Base-by-base conservation (phyloP, 2,113 vertebrate genomes). In the Malurus alboscapulatus region DNA sequence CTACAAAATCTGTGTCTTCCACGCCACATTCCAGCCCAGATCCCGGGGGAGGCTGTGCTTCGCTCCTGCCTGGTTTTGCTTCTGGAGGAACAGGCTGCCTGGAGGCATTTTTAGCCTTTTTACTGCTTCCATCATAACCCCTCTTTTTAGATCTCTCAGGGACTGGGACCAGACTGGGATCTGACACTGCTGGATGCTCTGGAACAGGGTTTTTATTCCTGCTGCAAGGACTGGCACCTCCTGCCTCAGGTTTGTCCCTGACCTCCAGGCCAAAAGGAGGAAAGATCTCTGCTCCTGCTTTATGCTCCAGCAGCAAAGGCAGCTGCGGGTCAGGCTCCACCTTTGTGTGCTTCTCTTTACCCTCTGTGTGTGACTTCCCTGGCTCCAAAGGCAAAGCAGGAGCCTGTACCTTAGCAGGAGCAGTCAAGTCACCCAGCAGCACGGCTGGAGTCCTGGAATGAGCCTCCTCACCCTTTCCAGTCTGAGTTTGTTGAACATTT, bases 81-180 rank as follows among this genome's bases (percentile, higher is more conserved):
- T 94, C 92, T 2, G 21, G 29, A 55, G 55, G 32, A 24, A 26
- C 61, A 25, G 93, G 79, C 53, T 92, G 88, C 92, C 96, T 71
- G 1, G 93, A 57, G 81, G 58, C 93, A 76, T 30, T 90, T 85
- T 88, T 62, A 77, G 50, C 38, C 78, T 92, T 95, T 63, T 80
- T 90, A 27, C 69, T 84, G n/a, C 95, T 97, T 16, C 92, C 97
- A 73, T 97, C 96, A 7, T 25, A 58, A 7, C 57, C 74, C 54
- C 78, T 95, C 85, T 95, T 95, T 38, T 89, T 79, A 30, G 85
- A 88, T 32, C 93, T 78, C 11, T 92, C 93, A 11, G 42, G 2
- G 32, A 14, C 68, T 4, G 82, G 9, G 36, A 55, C n/a, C 25
- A 26, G 42, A 42, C 84, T 8, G 61, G 1, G 22, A 58, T 29